These are phyloP conservation scores for Ancistrus triradiatus DNA, from an alignment of 2,113 vertebrate genomes.

Conservation along the genomic window DNA sequence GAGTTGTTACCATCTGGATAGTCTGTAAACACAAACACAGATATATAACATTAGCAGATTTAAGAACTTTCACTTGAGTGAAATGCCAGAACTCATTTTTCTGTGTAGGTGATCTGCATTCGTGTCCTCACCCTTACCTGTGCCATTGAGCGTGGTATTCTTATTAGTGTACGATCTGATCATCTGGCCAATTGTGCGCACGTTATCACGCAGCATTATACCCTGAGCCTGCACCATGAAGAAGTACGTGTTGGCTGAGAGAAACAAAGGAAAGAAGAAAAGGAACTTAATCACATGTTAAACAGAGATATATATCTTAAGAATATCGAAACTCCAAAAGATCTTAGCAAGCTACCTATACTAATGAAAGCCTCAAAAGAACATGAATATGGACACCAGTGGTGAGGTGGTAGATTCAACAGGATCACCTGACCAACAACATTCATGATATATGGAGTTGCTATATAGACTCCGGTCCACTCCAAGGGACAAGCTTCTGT, in stretches of 20 bases:
- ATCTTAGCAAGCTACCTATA: too few species aligned
- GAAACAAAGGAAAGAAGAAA: background rate
- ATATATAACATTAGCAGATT: background rate
- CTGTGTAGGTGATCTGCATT: background rate
- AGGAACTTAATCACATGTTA: background rate
- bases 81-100: background rate
- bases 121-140: conserved; percentile 73
- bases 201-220: conserved; percentile 94
- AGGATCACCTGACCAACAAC: too few species aligned
- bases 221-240: conserved; percentile 98
- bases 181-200: conserved; percentile 92
- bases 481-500: too few species aligned
- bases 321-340: too few species aligned
- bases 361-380: too few species aligned
- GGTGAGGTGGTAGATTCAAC: too few species aligned
- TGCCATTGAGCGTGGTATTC: conserved; percentile 89
- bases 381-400: too few species aligned
- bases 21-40: conserved; percentile 66
- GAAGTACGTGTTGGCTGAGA: conserved; percentile 89
- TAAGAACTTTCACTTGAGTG: background rate
- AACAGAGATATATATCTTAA: too few species aligned
- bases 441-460: too few species aligned
- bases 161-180: conserved; percentile 93
- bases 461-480: too few species aligned
- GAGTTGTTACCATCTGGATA: conserved; percentile 92